Percentiles rank a stretch among this genome's conserved stretches.
phyloP scores from a whole-genome alignment of 2,797 vertebrate species.

The Micromesistius poutassou region DNA sequence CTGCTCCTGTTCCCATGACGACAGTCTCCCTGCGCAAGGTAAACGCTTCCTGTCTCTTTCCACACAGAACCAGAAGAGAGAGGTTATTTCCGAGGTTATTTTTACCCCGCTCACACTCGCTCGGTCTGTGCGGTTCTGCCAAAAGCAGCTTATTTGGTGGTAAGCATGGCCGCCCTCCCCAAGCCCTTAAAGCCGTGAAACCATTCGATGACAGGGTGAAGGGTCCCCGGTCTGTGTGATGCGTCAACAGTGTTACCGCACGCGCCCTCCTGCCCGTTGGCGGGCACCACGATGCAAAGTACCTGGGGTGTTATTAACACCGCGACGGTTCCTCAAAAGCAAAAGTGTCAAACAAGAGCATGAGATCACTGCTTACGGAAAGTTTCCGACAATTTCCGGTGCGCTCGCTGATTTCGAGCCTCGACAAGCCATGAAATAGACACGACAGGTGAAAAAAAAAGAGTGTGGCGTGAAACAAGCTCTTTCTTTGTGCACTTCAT shows the following conservation, averaged over 20 bases:
- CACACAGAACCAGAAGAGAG: slow-evolving; percentile 48
- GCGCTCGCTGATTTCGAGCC: neutral
- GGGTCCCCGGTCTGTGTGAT: slow-evolving; percentile 37
- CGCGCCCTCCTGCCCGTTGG: slow-evolving; percentile 33
- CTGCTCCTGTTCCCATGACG: slow-evolving; percentile 62
- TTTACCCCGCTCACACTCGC: too few species aligned
- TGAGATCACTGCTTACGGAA: slow-evolving; percentile 6
- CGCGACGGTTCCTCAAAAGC: neutral
- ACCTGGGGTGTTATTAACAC: slow-evolving; percentile 13
- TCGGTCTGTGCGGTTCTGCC: slow-evolving; percentile 34
- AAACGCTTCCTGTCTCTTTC: slow-evolving; percentile 62
- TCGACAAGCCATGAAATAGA: slow-evolving; percentile 3
- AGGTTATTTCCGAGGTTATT: slow-evolving; percentile 47
- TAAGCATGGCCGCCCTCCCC: slow-evolving; percentile 33
- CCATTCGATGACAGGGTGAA: slow-evolving; percentile 32
- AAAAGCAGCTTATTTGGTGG: slow-evolving; percentile 42
- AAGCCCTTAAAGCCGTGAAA: slow-evolving; percentile 20
- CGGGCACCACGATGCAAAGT: slow-evolving; percentile 38
- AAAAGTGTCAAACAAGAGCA: neutral
- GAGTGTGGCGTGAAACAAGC: neutral
- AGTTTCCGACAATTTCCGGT: neutral
- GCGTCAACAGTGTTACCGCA: slow-evolving; percentile 25
- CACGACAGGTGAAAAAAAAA: neutral
- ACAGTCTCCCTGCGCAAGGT: slow-evolving; percentile 58
- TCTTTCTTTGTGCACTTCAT: neutral